A percentile compares a stretch with the other conserved stretches of the same genome.
These are phyloP conservation scores for Sebastes hubbsi DNA, from an alignment of 2,797 vertebrate genomes.

Conservation along the genomic window DNA sequence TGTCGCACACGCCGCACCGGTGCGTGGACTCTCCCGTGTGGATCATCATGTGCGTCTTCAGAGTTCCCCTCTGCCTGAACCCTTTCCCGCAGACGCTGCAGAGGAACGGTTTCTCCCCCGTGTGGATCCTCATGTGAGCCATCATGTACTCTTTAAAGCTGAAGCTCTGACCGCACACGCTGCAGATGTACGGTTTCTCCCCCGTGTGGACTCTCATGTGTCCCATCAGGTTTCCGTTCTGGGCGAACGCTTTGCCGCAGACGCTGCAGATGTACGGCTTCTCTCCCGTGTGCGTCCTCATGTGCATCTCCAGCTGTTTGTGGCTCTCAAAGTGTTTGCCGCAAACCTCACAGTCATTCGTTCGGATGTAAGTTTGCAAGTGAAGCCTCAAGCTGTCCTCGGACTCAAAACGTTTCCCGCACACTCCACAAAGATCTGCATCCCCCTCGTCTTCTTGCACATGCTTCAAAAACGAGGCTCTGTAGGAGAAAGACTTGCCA, in stretches of 20 bases:
- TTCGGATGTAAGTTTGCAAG: slow-evolving; percentile 27
- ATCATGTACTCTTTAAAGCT: slow-evolving; percentile 46
- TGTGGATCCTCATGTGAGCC: slow-evolving; percentile 53
- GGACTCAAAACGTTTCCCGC: slow-evolving; percentile 26
- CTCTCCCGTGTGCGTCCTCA: slow-evolving; percentile 45
- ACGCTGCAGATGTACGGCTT: slow-evolving; percentile 51
- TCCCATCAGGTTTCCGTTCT: slow-evolving; percentile 41
- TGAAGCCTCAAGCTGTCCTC: slow-evolving; percentile 22
- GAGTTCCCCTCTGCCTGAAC: slow-evolving; percentile 30
- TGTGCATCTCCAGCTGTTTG: slow-evolving; percentile 49
- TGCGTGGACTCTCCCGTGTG: slow-evolving; percentile 44
- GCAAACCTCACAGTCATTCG: slow-evolving; percentile 28
- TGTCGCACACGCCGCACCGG: slow-evolving; percentile 4
- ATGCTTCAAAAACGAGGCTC: slow-evolving; percentile 46
- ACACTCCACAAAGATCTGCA: slow-evolving; percentile 10
- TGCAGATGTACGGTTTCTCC: slow-evolving; percentile 42
- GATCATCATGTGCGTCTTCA: slow-evolving; percentile 53
- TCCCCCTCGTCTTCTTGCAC: slow-evolving; percentile 37
- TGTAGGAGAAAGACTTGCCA: slow-evolving; percentile 37
- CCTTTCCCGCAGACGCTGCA: slow-evolving; percentile 58
- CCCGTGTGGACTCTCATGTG: slow-evolving; percentile 54
- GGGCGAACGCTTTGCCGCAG: slow-evolving; percentile 44
- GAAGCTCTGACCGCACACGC: slow-evolving; percentile 32
- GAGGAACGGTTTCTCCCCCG: slow-evolving; percentile 43
- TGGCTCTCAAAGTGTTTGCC: slow-evolving; percentile 40